Evolutionary conservation across 2,797 vertebrate genomes (phyloP).

Genomic region (Muscicapa comitata): DNA sequence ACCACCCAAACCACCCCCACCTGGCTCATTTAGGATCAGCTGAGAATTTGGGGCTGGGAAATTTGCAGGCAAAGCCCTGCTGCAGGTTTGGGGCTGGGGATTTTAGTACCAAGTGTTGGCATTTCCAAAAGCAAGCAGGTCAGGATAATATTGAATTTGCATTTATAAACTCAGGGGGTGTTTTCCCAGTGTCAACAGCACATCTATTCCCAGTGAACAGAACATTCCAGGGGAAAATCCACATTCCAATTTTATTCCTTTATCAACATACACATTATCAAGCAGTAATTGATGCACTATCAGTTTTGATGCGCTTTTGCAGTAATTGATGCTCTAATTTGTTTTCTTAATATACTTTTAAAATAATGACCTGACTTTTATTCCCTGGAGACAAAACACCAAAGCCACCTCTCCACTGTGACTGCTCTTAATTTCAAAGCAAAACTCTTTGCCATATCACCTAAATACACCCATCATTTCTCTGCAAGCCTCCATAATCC

Average conservation of each 20-base stretch:
- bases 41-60: not conserved
- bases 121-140: not conserved
- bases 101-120: not conserved
- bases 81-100: not conserved
- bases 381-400: not conserved
- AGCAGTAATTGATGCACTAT: not conserved
- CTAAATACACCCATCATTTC: not conserved
- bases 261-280: not conserved
- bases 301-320: not conserved
- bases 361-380: not conserved
- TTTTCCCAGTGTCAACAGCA: not conserved
- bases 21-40: fast-evolving
- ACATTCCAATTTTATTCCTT: not conserved
- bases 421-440: not conserved
- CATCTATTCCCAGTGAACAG: not conserved
- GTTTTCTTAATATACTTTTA: not conserved
- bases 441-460: not conserved
- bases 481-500: not conserved
- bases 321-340: not conserved
- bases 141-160: not conserved
- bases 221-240: not conserved
- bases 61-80: not conserved
- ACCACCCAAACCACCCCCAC: not conserved
- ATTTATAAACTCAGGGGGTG: not conserved
- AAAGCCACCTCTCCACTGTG: not conserved